Percentiles rank a stretch among this genome's conserved stretches.
Evolutionary conservation across 2,113 vertebrate species (phyloP).

Genomic region (Charadrius vociferus): DNA sequence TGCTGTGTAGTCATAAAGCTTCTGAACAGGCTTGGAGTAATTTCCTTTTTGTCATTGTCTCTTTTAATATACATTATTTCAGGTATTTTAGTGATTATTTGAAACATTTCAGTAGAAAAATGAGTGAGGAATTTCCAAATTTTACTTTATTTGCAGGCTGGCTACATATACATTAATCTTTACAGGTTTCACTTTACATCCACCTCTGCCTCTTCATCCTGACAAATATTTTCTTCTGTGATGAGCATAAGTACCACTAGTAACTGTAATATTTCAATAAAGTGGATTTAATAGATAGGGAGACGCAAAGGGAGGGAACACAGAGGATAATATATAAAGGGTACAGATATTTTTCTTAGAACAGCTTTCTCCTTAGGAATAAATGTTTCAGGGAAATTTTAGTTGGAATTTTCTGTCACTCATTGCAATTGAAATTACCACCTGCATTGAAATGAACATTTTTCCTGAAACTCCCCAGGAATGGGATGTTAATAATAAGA

Average conservation of each 20-base stretch:
- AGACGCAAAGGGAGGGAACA: background rate
- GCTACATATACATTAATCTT: fast-evolving
- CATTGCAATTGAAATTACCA: background rate
- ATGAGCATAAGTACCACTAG: background rate
- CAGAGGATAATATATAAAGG: background rate
- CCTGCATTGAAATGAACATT: background rate
- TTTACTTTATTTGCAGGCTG: background rate
- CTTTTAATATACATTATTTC: background rate
- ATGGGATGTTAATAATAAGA: background rate
- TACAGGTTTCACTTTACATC: background rate
- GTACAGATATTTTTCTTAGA: background rate
- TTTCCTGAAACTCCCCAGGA: background rate
- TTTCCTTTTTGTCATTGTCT: background rate
- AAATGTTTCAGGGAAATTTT: background rate
- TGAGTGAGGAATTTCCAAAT: background rate
- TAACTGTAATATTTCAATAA: background rate
- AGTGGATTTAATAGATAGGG: background rate
- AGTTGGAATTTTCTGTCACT: background rate
- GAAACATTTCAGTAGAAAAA: background rate
- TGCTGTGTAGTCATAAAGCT: background rate
- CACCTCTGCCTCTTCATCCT: background rate
- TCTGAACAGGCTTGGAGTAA: background rate
- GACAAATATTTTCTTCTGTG: background rate
- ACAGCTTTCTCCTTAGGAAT: background rate
- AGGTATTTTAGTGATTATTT: background rate